phyloP scores from a whole-genome alignment of 2,113 vertebrate species.

The Ictidomys tridecemlineatus region DNA sequence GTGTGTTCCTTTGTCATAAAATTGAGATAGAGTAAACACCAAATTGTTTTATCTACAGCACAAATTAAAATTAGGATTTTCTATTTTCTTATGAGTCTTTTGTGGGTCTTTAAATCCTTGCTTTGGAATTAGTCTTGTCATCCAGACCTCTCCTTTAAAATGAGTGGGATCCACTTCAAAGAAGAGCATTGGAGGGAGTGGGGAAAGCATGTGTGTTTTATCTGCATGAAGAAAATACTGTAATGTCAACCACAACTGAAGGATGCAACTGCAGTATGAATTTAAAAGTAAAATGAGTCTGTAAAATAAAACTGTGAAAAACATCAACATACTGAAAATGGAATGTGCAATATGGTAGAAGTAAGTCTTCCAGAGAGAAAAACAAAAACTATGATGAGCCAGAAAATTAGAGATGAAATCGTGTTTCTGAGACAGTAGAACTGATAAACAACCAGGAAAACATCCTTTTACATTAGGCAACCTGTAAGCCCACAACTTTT shows the following conservation, averaged over 20 bases:
- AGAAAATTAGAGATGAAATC: constrained; percentile 34
- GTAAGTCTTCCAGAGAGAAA: not conserved
- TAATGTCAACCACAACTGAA: constrained; percentile 73
- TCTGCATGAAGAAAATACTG: constrained; percentile 53
- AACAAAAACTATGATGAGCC: constrained; percentile 48
- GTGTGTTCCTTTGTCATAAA: not conserved
- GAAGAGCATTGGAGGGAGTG: constrained; percentile 49
- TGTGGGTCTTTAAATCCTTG: constrained; percentile 74
- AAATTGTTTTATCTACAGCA: not conserved
- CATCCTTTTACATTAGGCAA: constrained; percentile 34
- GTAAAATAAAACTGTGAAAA: constrained; percentile 76
- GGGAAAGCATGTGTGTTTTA: constrained; percentile 67
- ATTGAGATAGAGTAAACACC: not conserved
- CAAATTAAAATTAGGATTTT: constrained; percentile 28
- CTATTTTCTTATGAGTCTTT: constrained; percentile 58
- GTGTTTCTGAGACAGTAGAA: not conserved
- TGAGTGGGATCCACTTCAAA: constrained; percentile 61
- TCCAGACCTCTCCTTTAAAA: constrained; percentile 49
- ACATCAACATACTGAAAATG: constrained; percentile 67
- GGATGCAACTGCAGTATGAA: constrained; percentile 59
- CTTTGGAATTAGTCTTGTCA: constrained; percentile 38
- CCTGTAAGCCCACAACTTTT: constrained; percentile 52
- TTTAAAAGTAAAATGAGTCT: constrained; percentile 71
- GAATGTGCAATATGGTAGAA: constrained; percentile 45
- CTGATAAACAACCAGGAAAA: constrained; percentile 61